Evolutionary conservation across 2,113 vertebrate genomes (phyloP), one percentile per base, ranked within the genome.

Genomic region (Psilopogon haemacephalus): DNA sequence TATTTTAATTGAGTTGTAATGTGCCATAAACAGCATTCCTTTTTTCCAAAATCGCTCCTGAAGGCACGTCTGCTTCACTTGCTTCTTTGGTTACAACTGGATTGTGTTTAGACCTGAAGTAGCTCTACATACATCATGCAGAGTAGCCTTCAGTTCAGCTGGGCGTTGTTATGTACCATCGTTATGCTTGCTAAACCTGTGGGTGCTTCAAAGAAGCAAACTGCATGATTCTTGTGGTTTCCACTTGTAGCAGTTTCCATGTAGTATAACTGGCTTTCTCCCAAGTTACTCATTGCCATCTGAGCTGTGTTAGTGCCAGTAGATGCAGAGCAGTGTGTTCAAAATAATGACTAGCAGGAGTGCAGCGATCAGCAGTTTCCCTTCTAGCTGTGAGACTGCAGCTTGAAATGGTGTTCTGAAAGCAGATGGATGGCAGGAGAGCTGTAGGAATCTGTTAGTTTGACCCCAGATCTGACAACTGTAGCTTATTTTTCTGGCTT

Each of bases 191-290:
- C 23, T 81, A 12, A 74, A 14, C 17, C 18, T 32, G 9, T 11
- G 21, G 16, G 37, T 58, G 10, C n/a, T 87, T 63, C 28, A 28
- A 0, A n/a, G 62, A 24, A 59, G 21, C 27, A 50, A n/a, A 92
- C 28, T 21, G 5, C 9, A 1, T 0, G 4, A 5, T n/a, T 78
- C 12, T 12, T n/a, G 0, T 6, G 40, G 69, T 91, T 78, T 9
- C 38, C 16, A 8, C 40, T 67, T 20, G 3, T 9, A 2, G 17
- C 8, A 6, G 8, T 38, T 3, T 44, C 12, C 1, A 0, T 32
- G 48, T 60, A 46, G 75, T 18, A 7, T n/a, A 15, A 6, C 5
- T 71, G 82, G 48, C 55, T 77, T 48, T 59, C 38, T 59, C 37
- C 42, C 44, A 14, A 38, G 35, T 19, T 23, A 1, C 8, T 38